Conservation (phyloP, 64 coral and sea anemone genomes). For the Stylophora pistillata region DNA sequence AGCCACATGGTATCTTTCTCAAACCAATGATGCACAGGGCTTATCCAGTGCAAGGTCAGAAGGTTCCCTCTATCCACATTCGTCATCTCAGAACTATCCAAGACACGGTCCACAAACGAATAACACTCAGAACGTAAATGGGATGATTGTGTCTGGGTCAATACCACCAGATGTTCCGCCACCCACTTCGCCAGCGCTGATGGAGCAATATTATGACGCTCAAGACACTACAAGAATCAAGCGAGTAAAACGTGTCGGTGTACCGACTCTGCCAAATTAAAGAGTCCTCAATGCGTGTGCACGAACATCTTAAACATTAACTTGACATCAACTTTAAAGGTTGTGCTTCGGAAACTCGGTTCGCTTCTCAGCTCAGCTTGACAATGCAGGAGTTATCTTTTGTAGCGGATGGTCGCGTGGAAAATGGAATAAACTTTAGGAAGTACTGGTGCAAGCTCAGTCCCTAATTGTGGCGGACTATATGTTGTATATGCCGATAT, state of each 20-base stretch:
- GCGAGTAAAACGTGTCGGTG: conserved; percentile 27
- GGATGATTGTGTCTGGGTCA: background rate
- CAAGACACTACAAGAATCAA: background rate
- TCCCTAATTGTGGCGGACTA: no score
- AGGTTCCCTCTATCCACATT: background rate
- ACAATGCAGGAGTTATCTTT: no score
- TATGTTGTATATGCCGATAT: no score
- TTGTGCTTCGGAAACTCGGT: no score
- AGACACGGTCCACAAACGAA: conserved; percentile 3
- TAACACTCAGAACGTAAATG: background rate
- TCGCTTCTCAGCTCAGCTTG: no score
- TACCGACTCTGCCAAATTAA: conserved; percentile 38
- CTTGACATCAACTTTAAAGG: no score
- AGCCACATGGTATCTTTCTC: conserved; percentile 15
- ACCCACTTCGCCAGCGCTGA: background rate
- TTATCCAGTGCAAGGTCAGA: background rate
- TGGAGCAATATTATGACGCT: background rate
- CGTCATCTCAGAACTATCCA: conserved; percentile 5
- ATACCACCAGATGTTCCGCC: background rate
- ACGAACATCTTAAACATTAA: background rate
- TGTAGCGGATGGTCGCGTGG: no score
- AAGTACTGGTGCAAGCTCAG: no score
- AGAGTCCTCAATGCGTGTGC: no score
- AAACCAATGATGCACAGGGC: background rate
- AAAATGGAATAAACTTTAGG: no score